These are phyloP conservation scores for Battus philenor DNA, from an alignment of 1,140 invertebrate species.

Conservation along the genomic window DNA sequence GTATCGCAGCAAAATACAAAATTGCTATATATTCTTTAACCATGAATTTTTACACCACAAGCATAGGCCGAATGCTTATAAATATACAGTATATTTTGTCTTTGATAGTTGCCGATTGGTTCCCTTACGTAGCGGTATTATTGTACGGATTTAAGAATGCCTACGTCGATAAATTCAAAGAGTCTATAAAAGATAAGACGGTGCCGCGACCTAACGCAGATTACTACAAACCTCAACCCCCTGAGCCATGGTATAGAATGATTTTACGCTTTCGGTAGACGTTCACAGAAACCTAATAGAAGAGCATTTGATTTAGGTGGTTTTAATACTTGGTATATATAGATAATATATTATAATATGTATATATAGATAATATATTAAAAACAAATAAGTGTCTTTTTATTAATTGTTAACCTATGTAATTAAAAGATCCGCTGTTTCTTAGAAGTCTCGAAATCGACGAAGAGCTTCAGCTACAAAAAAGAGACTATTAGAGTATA, in stretches of 20 bases:
- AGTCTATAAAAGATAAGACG: slow-evolving; percentile 20
- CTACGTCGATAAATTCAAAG: slow-evolving; percentile 25
- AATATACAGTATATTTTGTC: slow-evolving; percentile 21
- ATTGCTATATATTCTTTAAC: slow-evolving; percentile 15
- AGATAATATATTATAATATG: too few relatives aligned
- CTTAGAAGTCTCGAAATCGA: too few relatives aligned
- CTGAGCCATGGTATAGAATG: slow-evolving; percentile 22
- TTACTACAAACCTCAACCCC: slow-evolving; percentile 21
- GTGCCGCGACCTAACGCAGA: slow-evolving; percentile 23
- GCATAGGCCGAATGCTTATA: slow-evolving; percentile 21
- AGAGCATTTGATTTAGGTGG: too few relatives aligned
- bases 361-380: too few relatives aligned
- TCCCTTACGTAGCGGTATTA: slow-evolving; percentile 25
- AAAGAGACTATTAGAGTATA: too few relatives aligned
- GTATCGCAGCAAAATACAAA: slow-evolving; percentile 23
- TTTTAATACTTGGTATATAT: too few relatives aligned
- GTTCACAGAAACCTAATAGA: too few relatives aligned
- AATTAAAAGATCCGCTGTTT: too few relatives aligned
- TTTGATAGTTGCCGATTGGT: slow-evolving; percentile 19
- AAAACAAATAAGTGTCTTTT: too few relatives aligned
- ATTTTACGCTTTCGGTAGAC: slow-evolving; percentile 6
- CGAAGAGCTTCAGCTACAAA: too few relatives aligned
- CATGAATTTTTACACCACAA: slow-evolving; percentile 19
- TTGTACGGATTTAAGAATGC: slow-evolving; percentile 25
- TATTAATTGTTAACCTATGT: too few relatives aligned